phyloP scores from a whole-genome alignment of 1,140 invertebrate species.

The Drosophila ohnishii region DNA sequence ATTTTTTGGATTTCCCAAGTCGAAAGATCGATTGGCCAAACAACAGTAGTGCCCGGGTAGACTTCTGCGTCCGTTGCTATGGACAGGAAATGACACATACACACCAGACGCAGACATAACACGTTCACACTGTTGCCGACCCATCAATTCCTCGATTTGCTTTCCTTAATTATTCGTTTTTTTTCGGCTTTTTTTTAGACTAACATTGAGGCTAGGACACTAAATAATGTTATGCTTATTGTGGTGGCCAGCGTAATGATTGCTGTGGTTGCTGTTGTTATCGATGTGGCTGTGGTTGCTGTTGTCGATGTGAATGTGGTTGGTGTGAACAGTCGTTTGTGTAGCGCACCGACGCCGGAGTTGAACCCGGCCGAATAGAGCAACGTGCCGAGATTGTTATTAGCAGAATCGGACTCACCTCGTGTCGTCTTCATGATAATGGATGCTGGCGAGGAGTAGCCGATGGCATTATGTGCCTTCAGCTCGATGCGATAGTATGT shows the following conservation, averaged over 20 bases:
- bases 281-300: constrained; percentile 62
- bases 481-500: constrained; percentile 92
- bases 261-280: constrained; percentile 72
- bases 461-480: constrained; percentile 92
- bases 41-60: background rate
- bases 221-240: constrained; percentile 82
- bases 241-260: constrained; percentile 79
- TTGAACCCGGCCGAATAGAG: constrained; percentile 82
- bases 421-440: constrained; percentile 91
- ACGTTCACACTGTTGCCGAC: background rate
- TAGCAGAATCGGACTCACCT: constrained; percentile 88
- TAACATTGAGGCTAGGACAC: constrained; percentile 81
- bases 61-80: background rate
- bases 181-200: constrained; percentile 61
- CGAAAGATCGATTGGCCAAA: constrained; percentile 6
- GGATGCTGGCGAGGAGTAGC: constrained; percentile 89
- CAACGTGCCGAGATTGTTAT: constrained; percentile 83
- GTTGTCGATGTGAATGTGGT: constrained; percentile 71
- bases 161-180: constrained; percentile 10
- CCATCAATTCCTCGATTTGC: constrained; percentile 41
- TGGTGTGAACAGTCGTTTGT: constrained; percentile 76
- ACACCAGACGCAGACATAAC: background rate
- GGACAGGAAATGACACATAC: background rate
- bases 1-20: constrained; percentile 1
- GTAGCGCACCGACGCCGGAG: constrained; percentile 80